Conservation (phyloP, 2,113 vertebrate species). For the Malurus cyaneus region DNA sequence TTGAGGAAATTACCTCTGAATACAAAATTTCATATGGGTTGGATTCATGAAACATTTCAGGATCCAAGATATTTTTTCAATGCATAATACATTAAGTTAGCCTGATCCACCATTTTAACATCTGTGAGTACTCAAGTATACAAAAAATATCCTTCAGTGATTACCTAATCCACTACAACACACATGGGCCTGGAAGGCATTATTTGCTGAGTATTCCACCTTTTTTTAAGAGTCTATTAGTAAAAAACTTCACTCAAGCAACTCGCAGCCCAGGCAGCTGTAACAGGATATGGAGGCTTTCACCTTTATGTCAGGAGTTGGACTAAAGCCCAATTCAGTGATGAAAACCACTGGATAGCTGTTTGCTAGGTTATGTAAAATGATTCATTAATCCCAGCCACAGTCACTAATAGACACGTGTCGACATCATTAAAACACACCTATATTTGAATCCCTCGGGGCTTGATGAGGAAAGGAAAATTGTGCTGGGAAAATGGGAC, state of each 20-base stretch:
- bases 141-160: neutral
- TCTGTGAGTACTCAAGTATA: neutral
- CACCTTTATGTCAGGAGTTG: conserved; percentile 9
- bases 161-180: neutral
- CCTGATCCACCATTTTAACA: neutral
- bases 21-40: neutral
- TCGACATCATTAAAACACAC: conserved; percentile 20
- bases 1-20: neutral
- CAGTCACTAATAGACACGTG: conserved; percentile 24
- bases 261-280: neutral
- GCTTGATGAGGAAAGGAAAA: conserved; percentile 6
- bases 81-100: neutral
- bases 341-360: conserved; percentile 19
- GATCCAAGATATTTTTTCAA: neutral
- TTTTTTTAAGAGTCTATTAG: neutral
- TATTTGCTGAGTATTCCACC: neutral
- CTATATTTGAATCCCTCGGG: neutral
- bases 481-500: neutral
- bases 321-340: neutral
- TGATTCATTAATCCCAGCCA: conserved; percentile 23
- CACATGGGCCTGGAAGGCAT: neutral
- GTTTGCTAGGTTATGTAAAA: conserved; percentile 10
- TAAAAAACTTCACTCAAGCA: neutral
- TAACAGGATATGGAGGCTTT: neutral
- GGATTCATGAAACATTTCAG: neutral